These are phyloP conservation scores for Nysson spinosus DNA, from an alignment of 2,888 invertebrate genomes.

Conservation along the genomic window DNA sequence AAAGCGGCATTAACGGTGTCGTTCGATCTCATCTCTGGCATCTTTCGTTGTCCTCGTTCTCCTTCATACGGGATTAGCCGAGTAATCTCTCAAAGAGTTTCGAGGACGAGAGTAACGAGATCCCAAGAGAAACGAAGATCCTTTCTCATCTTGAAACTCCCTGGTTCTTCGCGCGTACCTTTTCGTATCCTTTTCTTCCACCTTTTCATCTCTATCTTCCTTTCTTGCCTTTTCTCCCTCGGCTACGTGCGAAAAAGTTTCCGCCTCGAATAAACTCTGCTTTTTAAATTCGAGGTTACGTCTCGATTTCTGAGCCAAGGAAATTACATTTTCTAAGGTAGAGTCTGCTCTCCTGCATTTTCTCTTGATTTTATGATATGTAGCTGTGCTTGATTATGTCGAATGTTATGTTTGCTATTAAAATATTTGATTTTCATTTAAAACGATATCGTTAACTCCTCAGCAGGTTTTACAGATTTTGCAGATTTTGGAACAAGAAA, in stretches of 20 bases:
- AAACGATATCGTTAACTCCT: too few species aligned
- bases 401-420: too few species aligned
- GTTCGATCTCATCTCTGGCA: conserved; percentile 57
- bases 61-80: conserved; percentile 57
- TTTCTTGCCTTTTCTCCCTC: not conserved
- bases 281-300: conserved; percentile 24
- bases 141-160: conserved; percentile 57
- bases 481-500: too few species aligned
- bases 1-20: conserved; percentile 57
- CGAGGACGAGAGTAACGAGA: conserved; percentile 55
- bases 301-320: not conserved
- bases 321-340: too few species aligned
- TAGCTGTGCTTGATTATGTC: too few species aligned
- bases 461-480: too few species aligned
- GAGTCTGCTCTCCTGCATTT: too few species aligned
- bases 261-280: conserved; percentile 18
- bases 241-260: conserved; percentile 18
- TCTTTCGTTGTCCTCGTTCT: conserved; percentile 29
- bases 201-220: not conserved
- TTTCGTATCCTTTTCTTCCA: conserved; percentile 1
- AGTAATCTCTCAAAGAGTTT: conserved; percentile 58
- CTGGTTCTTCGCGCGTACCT: conserved; percentile 25
- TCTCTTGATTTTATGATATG: too few species aligned
- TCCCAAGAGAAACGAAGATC: conserved; percentile 53
- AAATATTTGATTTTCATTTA: too few species aligned